Conservation (phyloP, 2,113 vertebrate genomes). For the Myotis lucifugus region DNA sequence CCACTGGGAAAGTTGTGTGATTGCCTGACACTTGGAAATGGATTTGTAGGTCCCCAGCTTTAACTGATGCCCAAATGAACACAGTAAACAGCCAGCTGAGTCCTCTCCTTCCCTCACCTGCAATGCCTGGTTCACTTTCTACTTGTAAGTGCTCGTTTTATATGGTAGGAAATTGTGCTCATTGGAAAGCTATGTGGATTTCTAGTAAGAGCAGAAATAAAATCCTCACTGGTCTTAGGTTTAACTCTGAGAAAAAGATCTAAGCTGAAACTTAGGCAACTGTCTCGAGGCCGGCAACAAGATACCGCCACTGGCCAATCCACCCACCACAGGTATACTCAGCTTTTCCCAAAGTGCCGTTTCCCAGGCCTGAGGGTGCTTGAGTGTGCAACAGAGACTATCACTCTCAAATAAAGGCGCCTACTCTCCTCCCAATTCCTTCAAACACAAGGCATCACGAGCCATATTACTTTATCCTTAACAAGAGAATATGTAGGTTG, state of each 20-base stretch:
- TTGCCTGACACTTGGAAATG: background rate
- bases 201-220: background rate
- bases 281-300: background rate
- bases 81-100: background rate
- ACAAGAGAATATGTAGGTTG: background rate
- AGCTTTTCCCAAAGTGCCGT: background rate
- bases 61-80: background rate
- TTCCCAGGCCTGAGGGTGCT: background rate
- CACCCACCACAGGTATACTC: background rate
- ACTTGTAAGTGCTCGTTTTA: background rate
- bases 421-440: background rate
- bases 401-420: background rate
- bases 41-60: background rate
- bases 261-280: background rate
- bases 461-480: background rate
- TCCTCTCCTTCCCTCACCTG: background rate
- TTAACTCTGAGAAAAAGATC: conserved; percentile 19
- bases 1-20: background rate
- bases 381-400: background rate
- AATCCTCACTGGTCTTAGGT: background rate
- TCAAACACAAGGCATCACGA: background rate
- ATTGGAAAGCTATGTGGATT: background rate
- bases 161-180: background rate
- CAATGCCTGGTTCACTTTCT: background rate
- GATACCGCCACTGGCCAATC: background rate